Base-by-base conservation (phyloP, 2,888 invertebrate species). In the Lasioglossum lativentre region DNA sequence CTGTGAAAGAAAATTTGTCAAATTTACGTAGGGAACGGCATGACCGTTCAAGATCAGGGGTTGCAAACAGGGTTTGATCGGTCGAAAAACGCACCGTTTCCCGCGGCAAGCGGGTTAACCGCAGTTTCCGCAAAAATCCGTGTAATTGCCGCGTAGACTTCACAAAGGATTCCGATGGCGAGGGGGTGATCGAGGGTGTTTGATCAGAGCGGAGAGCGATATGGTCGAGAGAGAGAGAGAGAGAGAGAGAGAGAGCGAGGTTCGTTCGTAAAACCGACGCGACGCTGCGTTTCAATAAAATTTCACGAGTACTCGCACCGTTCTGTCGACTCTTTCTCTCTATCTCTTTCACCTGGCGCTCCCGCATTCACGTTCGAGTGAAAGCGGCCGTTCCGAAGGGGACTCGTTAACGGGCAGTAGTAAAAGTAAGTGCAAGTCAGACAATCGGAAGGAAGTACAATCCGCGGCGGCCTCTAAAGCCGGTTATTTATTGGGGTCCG, bases 381-480 rank as follows among this genome's bases (percentile, higher is more conserved):
- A 38, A 71, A 34, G 56, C 70, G 71, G 52, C 14, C 52, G 79
- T 59, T 47, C 38, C 34, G 66, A 4, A 2, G 23, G 77, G 63
- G 72, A 73, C 59, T 78, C 81, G 85, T 88, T 86, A 89, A 86
- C 82, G 79, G 72, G 16, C 82, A 66, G 80, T 76, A 79, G 78
- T 86, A 90, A 89, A 89, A 83, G 76, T 27, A 71, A 80, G 77
- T 75, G 74, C 80, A 72, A 52, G 78, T 84, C 87, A 73, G 82
- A 81, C 90, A 82, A 90, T 89, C 86, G 90, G 83, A 84, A 74
- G 82, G 86, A 89, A 81, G 79, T 73, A 83, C n/a, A n/a, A n/a
- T 85, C 83, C 79, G 77, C 30, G 42, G 72, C 38, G 73, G 70
- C 30, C 71, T 38, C 77, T 89, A 83, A 87, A 86, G 76, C 88